phyloP scores from a whole-genome alignment of 2,113 vertebrate genomes.

The Pavo muticus region DNA sequence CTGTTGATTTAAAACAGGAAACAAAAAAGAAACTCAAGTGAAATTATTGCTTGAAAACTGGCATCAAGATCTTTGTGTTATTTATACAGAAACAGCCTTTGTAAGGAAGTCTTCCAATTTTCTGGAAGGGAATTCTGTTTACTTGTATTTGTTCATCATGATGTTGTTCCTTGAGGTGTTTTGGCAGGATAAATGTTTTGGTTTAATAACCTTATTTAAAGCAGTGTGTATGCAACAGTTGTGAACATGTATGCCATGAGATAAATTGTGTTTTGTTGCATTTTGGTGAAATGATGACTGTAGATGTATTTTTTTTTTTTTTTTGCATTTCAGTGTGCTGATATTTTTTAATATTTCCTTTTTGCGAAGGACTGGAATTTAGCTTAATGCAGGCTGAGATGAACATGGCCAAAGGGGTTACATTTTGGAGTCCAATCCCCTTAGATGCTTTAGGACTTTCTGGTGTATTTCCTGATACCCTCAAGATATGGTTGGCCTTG shows the following conservation, averaged over 20 bases:
- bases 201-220: conserved; percentile 24
- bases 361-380: neutral
- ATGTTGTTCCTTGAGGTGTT: neutral
- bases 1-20: neutral
- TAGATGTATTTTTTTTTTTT: neutral
- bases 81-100: neutral
- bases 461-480: neutral
- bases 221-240: neutral
- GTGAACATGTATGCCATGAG: neutral
- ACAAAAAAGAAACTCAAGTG: neutral
- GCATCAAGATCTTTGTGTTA: conserved; percentile 19
- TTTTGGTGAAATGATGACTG: neutral
- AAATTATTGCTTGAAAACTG: conserved; percentile 22
- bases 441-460: neutral
- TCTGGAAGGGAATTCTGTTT: neutral
- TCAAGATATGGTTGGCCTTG: neutral
- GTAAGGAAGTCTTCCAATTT: conserved; percentile 29
- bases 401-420: neutral
- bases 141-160: neutral
- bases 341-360: neutral
- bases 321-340: fast-evolving
- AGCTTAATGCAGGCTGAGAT: neutral
- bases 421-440: neutral
- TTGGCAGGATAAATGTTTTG: neutral
- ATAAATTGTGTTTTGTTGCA: fast-evolving